phyloP scores from a whole-genome alignment of 1,140 invertebrate genomes.

The Drosophila novamexicana region DNA sequence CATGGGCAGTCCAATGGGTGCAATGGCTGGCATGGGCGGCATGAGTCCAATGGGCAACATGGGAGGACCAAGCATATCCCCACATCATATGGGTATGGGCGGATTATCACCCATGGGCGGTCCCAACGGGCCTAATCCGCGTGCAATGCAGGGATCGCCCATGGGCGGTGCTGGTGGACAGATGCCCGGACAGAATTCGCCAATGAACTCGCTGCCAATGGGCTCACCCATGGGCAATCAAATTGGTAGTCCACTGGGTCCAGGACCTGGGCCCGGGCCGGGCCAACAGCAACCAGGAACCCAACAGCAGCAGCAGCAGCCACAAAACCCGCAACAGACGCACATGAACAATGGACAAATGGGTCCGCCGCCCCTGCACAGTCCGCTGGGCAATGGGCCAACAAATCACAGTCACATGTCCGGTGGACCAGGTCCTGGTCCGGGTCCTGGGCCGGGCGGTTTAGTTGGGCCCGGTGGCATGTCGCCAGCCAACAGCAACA shows the following conservation, averaged over 20 bases:
- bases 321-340: slow-evolving; percentile 76
- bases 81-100: slow-evolving; percentile 87
- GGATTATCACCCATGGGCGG: slow-evolving; percentile 88
- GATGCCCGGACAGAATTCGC: slow-evolving; percentile 84
- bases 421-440: slow-evolving; percentile 72
- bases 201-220: slow-evolving; percentile 90
- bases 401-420: slow-evolving; percentile 75
- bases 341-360: slow-evolving; percentile 84
- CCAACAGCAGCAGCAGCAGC: slow-evolving; percentile 57
- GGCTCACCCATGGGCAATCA: slow-evolving; percentile 89
- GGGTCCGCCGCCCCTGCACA: slow-evolving; percentile 80
- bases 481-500: slow-evolving; percentile 62
- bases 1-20: slow-evolving; percentile 84
- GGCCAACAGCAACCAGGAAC: slow-evolving; percentile 75
- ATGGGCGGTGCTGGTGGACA: slow-evolving; percentile 84
- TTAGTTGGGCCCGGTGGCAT: slow-evolving; percentile 68
- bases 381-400: slow-evolving; percentile 80
- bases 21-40: slow-evolving; percentile 84
- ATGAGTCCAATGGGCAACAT: slow-evolving; percentile 87
- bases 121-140: slow-evolving; percentile 85
- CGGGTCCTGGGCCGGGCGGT: slow-evolving; percentile 66
- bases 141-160: slow-evolving; percentile 87
- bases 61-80: slow-evolving; percentile 86
- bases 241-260: slow-evolving; percentile 90
- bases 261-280: slow-evolving; percentile 86